Evolutionary conservation across 2,113 vertebrate species (phyloP), one percentile per base, ranked within the genome.

Genomic region (Junco hyemalis): DNA sequence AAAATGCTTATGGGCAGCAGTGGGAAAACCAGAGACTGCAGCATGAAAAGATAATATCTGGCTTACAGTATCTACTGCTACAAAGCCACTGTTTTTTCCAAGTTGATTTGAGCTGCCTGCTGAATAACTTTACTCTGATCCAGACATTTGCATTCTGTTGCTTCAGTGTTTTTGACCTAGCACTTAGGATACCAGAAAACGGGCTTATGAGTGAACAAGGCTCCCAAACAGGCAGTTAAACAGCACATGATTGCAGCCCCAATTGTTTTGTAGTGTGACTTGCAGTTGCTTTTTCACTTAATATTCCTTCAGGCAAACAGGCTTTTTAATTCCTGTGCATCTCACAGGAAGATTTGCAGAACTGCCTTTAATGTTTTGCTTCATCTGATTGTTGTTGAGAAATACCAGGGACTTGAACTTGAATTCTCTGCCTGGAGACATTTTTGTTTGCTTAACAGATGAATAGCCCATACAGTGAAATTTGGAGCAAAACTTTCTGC

Each of bases 391-490:
- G 45, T 65, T 93, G 47, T 88, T 91, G 71, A 93, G 80, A 88
- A 93, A 93, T 92, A 78, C 57, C 72, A 92, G 29, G 47, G 57
- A 72, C 78, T 72, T 96, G 86, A 90, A 86, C 92, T 94, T 95
- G 74, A 95, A 88, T 93, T 74, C 65, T 92, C 51, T 80, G 71
- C 53, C 86, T 84, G 45, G 60, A 92, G 90, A 68, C 23, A 57
- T 96, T 96, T 92, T 92, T 76, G n/a, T 76, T 93, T 91, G 68
- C 45, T 96, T 86, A 81, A 68, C 22, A 73, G 56, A 74, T 11
- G 7, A 96, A 92, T 87, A 78, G 36, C 31, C 48, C 35, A 40
- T 70, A 60, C 26, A 60, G 48, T 48, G 57, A 74, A 80, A 81
- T 76, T 71, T 42, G 61, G 78, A 91, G 64, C 65, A 77, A 95